Evolutionary conservation across 2,888 invertebrate genomes (phyloP), one percentile per base, ranked within the genome.

Genomic region (Euplagia quadripunctaria): DNA sequence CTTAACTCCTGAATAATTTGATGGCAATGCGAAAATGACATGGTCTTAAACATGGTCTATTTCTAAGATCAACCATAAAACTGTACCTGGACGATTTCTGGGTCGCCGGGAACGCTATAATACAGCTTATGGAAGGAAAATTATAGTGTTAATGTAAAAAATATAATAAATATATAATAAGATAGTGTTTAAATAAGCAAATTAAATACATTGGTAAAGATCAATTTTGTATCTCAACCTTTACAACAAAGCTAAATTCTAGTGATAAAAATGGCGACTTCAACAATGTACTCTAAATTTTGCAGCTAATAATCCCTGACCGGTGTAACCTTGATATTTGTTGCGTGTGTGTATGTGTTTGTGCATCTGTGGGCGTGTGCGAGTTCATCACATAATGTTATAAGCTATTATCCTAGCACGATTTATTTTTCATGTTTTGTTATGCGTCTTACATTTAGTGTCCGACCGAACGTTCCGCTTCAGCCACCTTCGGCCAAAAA

Each of bases 1-100:
- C 31, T 20, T 58, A 52, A 41, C 20, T 52, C 49, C 41, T 51
- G 51, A 67, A 70, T 65, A 31, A 61, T 31, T 14, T 14, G 14
- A 61, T 61, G 20, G 31, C 67, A 72, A 51, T 43, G 73, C 79
- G 74, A 75, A 78, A 68, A 73, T 77, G 82, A 73, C 51, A 82
- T 83, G 80, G 73, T 66, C 31, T 70, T 71, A 76, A 80, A 73
- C 51, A 82, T 83, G 80, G 73, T 66, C 31, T 70, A 43, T 64
- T 46, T 41, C n/a, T 67, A 65, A n/a, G n/a, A 12, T 46, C 51
- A 16, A 64, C 42, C 17, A 8, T 43, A 17, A 16, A 2, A 70
- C 64, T n/a, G 74, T 95, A 94, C 95, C 95, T 95, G 95, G 67
- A 89, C 86, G 64, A 95, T 94, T 83, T 94, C 93, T 78, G 94